Percentiles rank a stretch among this genome's conserved stretches.
These are phyloP conservation scores for Champsocephalus gunnari DNA, from an alignment of 2,797 vertebrate species.

Conservation along the genomic window DNA sequence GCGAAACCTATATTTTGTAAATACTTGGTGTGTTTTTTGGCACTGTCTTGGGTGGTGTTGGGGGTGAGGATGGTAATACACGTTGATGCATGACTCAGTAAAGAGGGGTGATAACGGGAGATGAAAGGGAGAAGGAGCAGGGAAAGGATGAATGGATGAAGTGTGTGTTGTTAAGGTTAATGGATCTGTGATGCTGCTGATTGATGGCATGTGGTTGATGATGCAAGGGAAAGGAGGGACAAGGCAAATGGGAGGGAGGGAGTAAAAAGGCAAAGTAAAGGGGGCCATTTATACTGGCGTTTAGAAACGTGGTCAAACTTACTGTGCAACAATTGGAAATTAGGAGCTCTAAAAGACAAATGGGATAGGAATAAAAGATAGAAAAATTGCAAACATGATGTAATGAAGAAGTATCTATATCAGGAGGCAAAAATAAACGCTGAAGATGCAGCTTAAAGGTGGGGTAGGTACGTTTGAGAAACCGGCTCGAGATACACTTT, in stretches of 20 bases:
- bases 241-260: neutral
- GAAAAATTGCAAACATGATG: neutral
- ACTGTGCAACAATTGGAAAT: neutral
- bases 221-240: neutral
- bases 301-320: neutral
- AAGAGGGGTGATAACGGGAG: slow-evolving; percentile 37
- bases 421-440: neutral
- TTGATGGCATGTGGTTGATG: slow-evolving; percentile 28
- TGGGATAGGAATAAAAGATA: neutral
- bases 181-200: slow-evolving; percentile 46
- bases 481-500: too few relatives aligned
- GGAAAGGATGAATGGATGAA: slow-evolving; percentile 21
- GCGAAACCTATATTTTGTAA: neutral
- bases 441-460: neutral
- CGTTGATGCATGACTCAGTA: slow-evolving; percentile 23
- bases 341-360: neutral
- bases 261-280: neutral
- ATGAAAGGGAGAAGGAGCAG: slow-evolving; percentile 29
- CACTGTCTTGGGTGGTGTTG: slow-evolving; percentile 10
- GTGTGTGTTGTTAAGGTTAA: slow-evolving; percentile 39
- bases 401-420: too few relatives aligned
- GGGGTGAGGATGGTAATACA: slow-evolving; percentile 19
- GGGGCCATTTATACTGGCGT: neutral
- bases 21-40: neutral
- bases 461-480: too few relatives aligned